Percentiles rank a stretch among this genome's conserved stretches.
These are phyloP conservation scores for Donacobius atricapilla DNA, from an alignment of 2,113 vertebrate genomes.

Conservation along the genomic window DNA sequence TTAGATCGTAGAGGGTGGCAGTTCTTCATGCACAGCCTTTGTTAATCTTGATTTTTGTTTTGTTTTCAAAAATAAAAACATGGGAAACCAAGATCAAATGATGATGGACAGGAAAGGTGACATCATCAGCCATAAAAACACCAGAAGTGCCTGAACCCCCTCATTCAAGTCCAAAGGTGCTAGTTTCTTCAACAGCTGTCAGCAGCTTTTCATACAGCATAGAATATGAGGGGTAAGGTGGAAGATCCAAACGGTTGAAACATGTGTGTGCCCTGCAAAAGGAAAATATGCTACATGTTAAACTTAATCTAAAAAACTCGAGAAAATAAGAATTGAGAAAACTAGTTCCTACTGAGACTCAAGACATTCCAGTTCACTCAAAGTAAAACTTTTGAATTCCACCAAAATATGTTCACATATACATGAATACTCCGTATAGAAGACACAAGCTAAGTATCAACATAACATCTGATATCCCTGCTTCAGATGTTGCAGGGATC, in stretches of 20 bases:
- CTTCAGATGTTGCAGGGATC: neutral
- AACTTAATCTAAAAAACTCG: neutral
- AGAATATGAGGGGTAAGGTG: conserved; percentile 93
- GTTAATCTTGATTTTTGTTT: conserved; percentile 61
- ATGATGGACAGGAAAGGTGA: conserved; percentile 61
- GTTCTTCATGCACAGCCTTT: conserved; percentile 82
- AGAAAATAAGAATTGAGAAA: neutral
- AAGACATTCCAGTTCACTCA: neutral
- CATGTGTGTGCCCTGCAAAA: conserved; percentile 91
- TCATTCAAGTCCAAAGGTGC: conserved; percentile 98
- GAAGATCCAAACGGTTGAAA: conserved; percentile 97
- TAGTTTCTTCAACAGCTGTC: conserved; percentile 97
- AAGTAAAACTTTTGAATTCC: neutral
- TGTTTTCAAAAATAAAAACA: conserved; percentile 74
- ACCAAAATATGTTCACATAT: neutral
- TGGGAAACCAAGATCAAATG: conserved; percentile 72
- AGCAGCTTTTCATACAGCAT: conserved; percentile 95
- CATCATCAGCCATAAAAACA: conserved; percentile 65
- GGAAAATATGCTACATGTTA: neutral
- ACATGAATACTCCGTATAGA: neutral
- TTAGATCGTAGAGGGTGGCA: conserved; percentile 73
- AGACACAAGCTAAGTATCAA: neutral
- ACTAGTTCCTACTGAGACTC: neutral
- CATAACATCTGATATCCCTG: neutral
- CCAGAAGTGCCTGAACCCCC: conserved; percentile 36